Base-by-base conservation (phyloP, 2,888 invertebrate species). In the Pseudococcus jackbeardsleyi region DNA sequence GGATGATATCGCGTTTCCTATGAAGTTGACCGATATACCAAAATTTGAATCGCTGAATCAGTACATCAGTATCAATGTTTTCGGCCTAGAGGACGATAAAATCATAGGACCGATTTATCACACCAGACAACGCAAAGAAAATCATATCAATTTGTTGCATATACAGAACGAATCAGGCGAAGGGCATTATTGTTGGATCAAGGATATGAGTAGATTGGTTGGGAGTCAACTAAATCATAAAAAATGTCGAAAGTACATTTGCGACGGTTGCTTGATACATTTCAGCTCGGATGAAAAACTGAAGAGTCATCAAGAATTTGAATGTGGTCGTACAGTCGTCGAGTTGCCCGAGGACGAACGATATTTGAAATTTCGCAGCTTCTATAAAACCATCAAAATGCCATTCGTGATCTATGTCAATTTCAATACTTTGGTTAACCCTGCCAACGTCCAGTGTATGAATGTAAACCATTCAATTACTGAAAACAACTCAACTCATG, bases 151-250 rank as follows among this genome's bases (percentile, higher is more conserved):
- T 77, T 33, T 77, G 33, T 12, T 77, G n/a, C 33, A 77, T 7
- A 77, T 77, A 11, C 77, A 33, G 33, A 77, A 77, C 42, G 77
- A 77, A 6, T 4, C 9, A n/a, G 77, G 42, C 6, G 77, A 33
- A 7, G 42, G 33, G 9, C 33, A 77, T 12, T 77, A 42, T 33
- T 39, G 84, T 22, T 84, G 48, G 39, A 84, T 84, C 19, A 84
- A 39, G 17, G 48, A 84, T 19, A 22, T 84, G 46, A 84, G 84
- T 46, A 48, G 84, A 22, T 48, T 84, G 26, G 48, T 84, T 5
- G 46, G 84, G 8, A 46, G 42, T 6, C 77, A 42, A 42, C 17
- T 77, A 42, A 42, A 77, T 42, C 42, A 42, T 39, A 77, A 77
- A 77, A 77, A 42, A 39, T 42, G n/a, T 26, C 33, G 77, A 77